Percentiles rank a stretch among this genome's conserved stretches.
These are phyloP conservation scores for Sebastes hubbsi DNA, from an alignment of 2,797 vertebrate genomes.

Conservation along the genomic window DNA sequence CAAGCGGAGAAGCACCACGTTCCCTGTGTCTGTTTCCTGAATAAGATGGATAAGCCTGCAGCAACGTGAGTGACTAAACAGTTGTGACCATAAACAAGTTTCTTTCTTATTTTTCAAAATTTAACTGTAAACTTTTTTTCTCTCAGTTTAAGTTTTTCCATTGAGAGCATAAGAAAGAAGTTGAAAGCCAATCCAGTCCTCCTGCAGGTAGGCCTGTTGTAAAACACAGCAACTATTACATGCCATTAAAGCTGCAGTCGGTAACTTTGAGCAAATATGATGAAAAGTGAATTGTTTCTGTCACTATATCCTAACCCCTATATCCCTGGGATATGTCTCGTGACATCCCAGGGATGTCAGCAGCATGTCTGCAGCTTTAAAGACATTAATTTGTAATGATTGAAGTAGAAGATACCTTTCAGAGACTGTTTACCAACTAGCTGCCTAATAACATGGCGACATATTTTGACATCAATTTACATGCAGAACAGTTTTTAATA, in stretches of 20 bases:
- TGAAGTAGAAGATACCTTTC: not conserved
- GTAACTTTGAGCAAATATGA: too few species aligned
- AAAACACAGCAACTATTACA: not conserved
- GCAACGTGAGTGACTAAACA: slow-evolving; percentile 84
- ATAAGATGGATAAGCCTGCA: slow-evolving; percentile 97
- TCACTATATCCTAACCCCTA: accelerated
- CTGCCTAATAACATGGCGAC: too few species aligned
- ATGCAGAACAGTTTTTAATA: too few species aligned
- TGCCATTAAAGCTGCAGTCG: not conserved
- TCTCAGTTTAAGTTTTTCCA: slow-evolving; percentile 85
- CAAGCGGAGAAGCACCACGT: slow-evolving; percentile 93
- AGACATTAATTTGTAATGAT: not conserved
- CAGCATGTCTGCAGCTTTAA: too few species aligned
- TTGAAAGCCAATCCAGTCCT: slow-evolving; percentile 91
- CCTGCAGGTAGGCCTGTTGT: slow-evolving; percentile 86
- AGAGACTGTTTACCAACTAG: too few species aligned
- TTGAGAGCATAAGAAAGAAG: slow-evolving; percentile 93
- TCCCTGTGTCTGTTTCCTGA: slow-evolving; percentile 95
- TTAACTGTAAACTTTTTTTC: not conserved
- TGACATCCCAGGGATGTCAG: too few species aligned
- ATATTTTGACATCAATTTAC: too few species aligned
- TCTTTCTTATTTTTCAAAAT: not conserved
- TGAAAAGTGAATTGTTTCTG: too few species aligned
- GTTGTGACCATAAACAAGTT: accelerated
- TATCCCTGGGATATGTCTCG: too few species aligned